Base-by-base conservation (phyloP, 2,113 vertebrate species). In the Dasyurus viverrinus region DNA sequence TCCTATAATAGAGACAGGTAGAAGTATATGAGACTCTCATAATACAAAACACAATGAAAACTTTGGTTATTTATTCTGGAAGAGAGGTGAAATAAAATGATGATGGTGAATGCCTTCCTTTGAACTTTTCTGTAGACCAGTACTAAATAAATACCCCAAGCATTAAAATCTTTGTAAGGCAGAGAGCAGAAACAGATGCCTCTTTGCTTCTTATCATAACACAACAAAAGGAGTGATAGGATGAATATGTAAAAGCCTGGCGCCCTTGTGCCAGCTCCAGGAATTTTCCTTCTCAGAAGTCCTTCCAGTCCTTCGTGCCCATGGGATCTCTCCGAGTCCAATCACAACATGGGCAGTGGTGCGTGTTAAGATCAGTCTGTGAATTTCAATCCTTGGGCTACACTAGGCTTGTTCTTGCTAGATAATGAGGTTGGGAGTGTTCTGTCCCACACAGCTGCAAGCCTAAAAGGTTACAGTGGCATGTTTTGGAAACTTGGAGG, bases 211-310 rank as follows among this genome's bases (percentile, higher is more conserved):
- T 84, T 84, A 84, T 84, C 68, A 42, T 84, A 42, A 84, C 68
- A 84, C 68, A 84, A 84, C 68, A 42, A 42, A 84, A 84, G 68
- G 19, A 16, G 68, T n/a, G 68, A 84, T 42, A 42, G 22, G 68
- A 84, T 23, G n/a, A 84, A 84, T 84, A 42, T 84, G 68, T 42
- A 84, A 42, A 84, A 42, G 68, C 36, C 57, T 84, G 68, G n/a
- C n/a, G 23, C 19, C n/a, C 22, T 42, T 19, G 16, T 42, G 68
- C 68, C 68, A 84, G n/a, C 68, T 84, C n/a, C 68, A 84, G n/a
- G 68, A 84, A 84, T 84, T 84, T 84, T 84, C 68, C 68, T 84
- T 84, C 68, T 84, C 68, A 84, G 68, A 84, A 84, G 68, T 42
- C 16, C 68, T 84, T 84, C 68, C 68, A 84, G 68, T 42, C 68